Conservation (phyloP, 2,113 vertebrate genomes). For the Uria aalge region DNA sequence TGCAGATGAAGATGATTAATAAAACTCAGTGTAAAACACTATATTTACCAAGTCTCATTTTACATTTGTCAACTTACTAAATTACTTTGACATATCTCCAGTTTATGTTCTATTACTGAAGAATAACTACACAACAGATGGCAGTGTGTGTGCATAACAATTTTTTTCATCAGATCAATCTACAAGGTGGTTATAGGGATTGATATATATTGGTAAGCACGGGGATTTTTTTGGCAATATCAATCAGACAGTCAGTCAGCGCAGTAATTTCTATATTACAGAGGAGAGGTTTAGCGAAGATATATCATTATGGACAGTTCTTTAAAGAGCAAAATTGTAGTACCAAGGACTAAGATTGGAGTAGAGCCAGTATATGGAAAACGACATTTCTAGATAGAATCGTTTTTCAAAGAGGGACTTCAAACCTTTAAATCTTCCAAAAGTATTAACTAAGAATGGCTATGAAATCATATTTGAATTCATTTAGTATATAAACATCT, state of each 20-base stretch:
- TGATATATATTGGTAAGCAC: not conserved
- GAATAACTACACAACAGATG: constrained; percentile 63
- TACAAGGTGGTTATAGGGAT: constrained; percentile 13
- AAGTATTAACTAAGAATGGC: not conserved
- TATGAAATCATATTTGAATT: not conserved
- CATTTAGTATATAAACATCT: not conserved
- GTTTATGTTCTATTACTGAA: constrained; percentile 65
- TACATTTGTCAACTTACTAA: constrained; percentile 52
- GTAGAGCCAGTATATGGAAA: not conserved
- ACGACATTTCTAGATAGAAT: not conserved
- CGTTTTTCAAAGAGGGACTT: not conserved
- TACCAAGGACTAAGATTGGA: not conserved
- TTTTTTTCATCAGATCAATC: constrained; percentile 50
- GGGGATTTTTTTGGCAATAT: not conserved
- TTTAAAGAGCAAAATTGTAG: not conserved
- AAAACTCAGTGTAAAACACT: not conserved
- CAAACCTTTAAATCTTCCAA: not conserved
- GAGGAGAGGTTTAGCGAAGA: not conserved
- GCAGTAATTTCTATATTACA: not conserved
- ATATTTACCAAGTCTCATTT: constrained; percentile 58
- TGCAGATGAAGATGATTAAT: constrained; percentile 2
- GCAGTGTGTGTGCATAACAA: constrained; percentile 60
- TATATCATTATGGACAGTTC: not conserved
- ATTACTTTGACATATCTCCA: constrained; percentile 63
- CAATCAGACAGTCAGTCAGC: not conserved